A percentile compares a stretch with the other conserved stretches of the same genome.
Evolutionary conservation across 2,888 invertebrate species (phyloP).

Genomic region (Athalia cordata): DNA sequence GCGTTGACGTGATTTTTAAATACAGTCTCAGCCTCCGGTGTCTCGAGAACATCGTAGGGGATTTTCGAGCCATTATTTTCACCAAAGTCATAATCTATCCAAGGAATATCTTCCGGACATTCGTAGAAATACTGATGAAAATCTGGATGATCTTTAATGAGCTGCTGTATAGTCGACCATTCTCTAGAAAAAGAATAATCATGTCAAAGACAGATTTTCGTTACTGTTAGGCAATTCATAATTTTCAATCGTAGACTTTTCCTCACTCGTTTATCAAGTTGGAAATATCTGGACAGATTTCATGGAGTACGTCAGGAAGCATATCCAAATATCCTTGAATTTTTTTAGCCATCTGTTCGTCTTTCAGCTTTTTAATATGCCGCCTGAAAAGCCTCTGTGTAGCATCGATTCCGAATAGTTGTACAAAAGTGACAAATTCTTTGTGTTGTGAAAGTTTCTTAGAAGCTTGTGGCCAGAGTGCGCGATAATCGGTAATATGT

Average conservation of each 20-base stretch:
- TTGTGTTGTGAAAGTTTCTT: conserved; percentile 91
- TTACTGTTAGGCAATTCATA: too few relatives aligned
- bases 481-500: conserved; percentile 88
- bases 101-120: conserved; percentile 84
- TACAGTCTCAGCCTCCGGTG: conserved; percentile 92
- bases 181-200: conserved; percentile 78
- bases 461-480: conserved; percentile 90
- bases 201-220: conserved; percentile 51
- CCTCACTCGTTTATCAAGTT: conserved; percentile 71
- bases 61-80: conserved; percentile 86
- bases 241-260: not conserved
- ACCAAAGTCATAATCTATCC: conserved; percentile 83
- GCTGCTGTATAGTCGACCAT: conserved; percentile 91
- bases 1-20: conserved; percentile 94
- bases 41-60: conserved; percentile 93
- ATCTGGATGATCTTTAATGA: conserved; percentile 92
- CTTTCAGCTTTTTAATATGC: conserved; percentile 87
- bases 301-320: conserved; percentile 85
- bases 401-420: conserved; percentile 91
- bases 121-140: conserved; percentile 95
- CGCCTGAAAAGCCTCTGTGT: conserved; percentile 86
- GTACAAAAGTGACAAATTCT: conserved; percentile 92
- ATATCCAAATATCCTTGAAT: conserved; percentile 86
- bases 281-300: conserved; percentile 84
- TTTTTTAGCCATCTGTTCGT: conserved; percentile 86